phyloP scores from a whole-genome alignment of 2,113 vertebrate species.

The Astur gentilis region DNA sequence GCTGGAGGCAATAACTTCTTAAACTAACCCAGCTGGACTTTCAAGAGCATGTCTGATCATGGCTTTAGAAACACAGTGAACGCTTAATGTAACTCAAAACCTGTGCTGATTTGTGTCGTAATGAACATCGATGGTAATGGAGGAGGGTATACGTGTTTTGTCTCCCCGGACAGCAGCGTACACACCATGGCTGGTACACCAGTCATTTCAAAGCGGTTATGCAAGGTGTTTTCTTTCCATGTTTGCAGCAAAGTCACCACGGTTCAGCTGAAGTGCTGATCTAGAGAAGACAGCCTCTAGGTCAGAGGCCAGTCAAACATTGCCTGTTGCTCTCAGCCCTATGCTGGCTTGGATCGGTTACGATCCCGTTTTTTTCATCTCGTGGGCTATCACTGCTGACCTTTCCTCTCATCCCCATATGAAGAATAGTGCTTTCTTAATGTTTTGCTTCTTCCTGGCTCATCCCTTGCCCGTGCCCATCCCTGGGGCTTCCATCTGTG shows the following conservation, averaged over 20 bases:
- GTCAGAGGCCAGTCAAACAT: background rate
- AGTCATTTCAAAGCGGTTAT: background rate
- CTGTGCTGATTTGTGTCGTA: background rate
- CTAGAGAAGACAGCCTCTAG: background rate
- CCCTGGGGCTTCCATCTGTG: background rate
- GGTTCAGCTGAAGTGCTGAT: background rate
- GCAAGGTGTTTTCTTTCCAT: background rate
- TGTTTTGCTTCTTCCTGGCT: background rate
- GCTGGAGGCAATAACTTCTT: background rate
- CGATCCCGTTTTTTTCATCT: no score
- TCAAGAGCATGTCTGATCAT: background rate
- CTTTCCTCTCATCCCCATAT: background rate
- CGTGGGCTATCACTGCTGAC: background rate
- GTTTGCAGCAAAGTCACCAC: fast-evolving
- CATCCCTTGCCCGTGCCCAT: background rate
- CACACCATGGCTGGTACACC: background rate
- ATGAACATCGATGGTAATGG: background rate
- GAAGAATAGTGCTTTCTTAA: background rate
- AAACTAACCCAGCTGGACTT: background rate
- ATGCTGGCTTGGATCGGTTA: fast-evolving
- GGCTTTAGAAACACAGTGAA: background rate
- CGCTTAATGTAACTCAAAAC: background rate
- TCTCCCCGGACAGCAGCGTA: background rate
- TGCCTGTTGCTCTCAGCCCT: background rate
- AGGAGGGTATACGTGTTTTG: background rate